Evolutionary conservation across 2,888 invertebrate species (phyloP).

Genomic region (Helleia helle): DNA sequence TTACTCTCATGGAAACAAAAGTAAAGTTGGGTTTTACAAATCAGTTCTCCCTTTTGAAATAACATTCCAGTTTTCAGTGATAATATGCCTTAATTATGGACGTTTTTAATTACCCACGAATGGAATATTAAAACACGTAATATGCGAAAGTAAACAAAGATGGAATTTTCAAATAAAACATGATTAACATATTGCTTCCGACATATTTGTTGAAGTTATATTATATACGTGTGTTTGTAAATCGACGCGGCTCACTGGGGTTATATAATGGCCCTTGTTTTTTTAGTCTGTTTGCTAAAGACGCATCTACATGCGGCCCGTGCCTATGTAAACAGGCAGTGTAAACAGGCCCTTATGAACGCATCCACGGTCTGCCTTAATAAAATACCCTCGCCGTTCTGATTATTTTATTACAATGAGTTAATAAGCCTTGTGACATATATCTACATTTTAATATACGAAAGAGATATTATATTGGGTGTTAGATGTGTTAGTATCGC

Average conservation of each 20-base stretch:
- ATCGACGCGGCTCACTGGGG: conserved; percentile 26
- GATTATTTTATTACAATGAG: conserved; percentile 33
- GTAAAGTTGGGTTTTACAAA: too few species aligned
- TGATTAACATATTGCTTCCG: conserved; percentile 32
- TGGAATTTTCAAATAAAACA: conserved; percentile 43
- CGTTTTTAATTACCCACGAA: neutral
- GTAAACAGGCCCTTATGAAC: conserved; percentile 66
- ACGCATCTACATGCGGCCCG: conserved; percentile 64
- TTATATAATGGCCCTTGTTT: conserved; percentile 61
- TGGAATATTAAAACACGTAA: conserved; percentile 1
- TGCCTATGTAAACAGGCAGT: conserved; percentile 59
- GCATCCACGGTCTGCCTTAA: conserved; percentile 43
- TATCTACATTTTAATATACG: too few species aligned
- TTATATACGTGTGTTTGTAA: conserved; percentile 28
- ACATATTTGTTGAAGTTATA: conserved; percentile 38
- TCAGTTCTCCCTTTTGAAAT: too few species aligned
- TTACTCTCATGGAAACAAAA: too few species aligned
- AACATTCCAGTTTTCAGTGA: too few species aligned
- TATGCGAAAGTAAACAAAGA: conserved; percentile 29
- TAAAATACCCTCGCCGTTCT: conserved; percentile 43
- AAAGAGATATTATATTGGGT: neutral
- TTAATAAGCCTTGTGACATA: conserved; percentile 13
- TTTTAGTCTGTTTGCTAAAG: conserved; percentile 68
- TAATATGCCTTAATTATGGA: too few species aligned
- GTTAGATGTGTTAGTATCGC: neutral